Evolutionary conservation across 2,113 vertebrate species (phyloP).

Genomic region (Anseranas semipalmata): DNA sequence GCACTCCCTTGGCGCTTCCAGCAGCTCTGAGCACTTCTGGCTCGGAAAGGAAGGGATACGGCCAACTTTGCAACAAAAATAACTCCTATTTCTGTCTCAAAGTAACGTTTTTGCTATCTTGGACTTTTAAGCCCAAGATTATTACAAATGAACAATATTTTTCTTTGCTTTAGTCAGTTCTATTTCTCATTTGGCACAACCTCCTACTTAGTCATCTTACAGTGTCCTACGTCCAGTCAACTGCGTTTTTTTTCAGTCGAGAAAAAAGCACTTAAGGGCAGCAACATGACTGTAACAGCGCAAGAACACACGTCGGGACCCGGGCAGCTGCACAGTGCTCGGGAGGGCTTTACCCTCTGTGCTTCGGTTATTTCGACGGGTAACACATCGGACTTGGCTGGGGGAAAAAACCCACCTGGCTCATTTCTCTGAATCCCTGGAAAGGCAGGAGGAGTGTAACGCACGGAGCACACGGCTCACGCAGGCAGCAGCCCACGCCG

Average conservation of each 20-base stretch:
- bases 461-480: fast-evolving
- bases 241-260: not conserved
- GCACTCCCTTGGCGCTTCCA: not conserved
- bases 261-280: not conserved
- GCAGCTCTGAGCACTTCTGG: not conserved
- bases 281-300: not conserved
- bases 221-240: fast-evolving
- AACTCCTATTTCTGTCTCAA: not conserved
- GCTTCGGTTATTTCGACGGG: not conserved
- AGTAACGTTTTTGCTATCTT: not conserved
- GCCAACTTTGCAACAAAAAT: conserved; percentile 7
- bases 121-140: not conserved
- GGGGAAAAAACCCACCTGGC: not conserved
- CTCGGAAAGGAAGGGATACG: fast-evolving
- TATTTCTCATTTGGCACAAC: not conserved
- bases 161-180: not conserved
- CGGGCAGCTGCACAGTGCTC: not conserved
- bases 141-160: not conserved
- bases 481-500: not conserved
- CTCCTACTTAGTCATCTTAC: not conserved
- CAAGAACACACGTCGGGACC: not conserved
- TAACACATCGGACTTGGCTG: fast-evolving
- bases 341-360: fast-evolving
- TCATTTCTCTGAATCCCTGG: not conserved
- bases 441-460: not conserved